Base-by-base conservation (phyloP, 2,113 vertebrate species). In the Passer domesticus region DNA sequence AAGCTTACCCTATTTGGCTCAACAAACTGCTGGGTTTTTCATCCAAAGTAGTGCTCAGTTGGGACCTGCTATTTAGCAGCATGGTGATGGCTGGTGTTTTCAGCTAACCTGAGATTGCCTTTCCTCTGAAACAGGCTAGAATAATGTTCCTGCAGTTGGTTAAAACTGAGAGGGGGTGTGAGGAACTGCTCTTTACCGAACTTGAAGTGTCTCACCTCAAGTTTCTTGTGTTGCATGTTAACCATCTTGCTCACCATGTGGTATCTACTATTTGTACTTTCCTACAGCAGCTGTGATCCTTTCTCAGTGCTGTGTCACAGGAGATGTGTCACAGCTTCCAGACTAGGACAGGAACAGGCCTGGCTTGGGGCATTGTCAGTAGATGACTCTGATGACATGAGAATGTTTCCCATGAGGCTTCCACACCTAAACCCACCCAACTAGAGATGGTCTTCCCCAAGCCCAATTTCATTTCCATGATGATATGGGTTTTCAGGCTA, bases 341-440 rank as follows among this genome's bases (percentile, higher is more conserved):
- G 41, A 20, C 20, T 70, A n/a, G 10, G 9, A 35, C 25, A 67
- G 25, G 7, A 74, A 43, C 15, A 76, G 27, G 13, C 49, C 18
- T 0, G 0, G 11, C 27, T 63, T 50, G 47, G 9, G 47, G 4
- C 4, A 0, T 4, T 43, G 18, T 83, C 53, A 35, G 25, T 80
- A 44, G 23, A 25, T 72, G 24, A 50, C n/a, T 56, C 37, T 1
- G 4, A 15, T 43, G 77, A 43, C 16, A 9, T 17, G 41, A 46
- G 4, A 35, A 63, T 44, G 22, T 60, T n/a, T 60, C 50, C 19
- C 0, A 0, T 31, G 46, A 87, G 35, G 21, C 47, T 95, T 66
- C n/a, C n/a, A 18, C 41, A 37, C 20, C 39, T 56, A 47, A 86
- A 86, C 9, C 35, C 39, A 75, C 30, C 13, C 60, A 89, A 28